phyloP scores from a whole-genome alignment of 37 sponge, comb jelly and placozoan species.

The Ianthella basta region DNA sequence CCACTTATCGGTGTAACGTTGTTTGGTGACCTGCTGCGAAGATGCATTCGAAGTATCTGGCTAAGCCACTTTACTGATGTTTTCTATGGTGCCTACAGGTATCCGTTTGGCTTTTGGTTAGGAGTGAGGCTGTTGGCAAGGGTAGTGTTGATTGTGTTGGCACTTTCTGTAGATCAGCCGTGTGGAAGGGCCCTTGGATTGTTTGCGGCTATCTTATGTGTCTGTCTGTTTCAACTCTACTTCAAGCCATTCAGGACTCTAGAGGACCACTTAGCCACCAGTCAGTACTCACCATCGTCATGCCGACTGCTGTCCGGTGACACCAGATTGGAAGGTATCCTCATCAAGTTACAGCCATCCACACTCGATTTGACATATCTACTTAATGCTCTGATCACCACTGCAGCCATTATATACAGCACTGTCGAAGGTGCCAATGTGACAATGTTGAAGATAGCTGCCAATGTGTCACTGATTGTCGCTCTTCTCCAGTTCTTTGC shows the following conservation, averaged over 20 bases:
- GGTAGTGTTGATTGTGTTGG: not conserved
- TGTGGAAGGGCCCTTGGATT: not conserved
- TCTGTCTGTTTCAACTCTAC: not conserved
- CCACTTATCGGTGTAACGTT: not conserved
- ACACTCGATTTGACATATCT: not conserved
- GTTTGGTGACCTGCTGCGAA: conserved; percentile 14
- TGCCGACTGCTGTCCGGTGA: not conserved
- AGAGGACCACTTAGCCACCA: not conserved
- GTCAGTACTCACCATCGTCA: not conserved
- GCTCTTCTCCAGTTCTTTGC: no score
- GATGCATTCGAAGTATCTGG: not conserved
- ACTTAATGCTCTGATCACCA: not conserved
- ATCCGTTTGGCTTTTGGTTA: conserved; percentile 21
- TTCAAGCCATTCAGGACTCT: not conserved
- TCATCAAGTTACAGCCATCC: not conserved
- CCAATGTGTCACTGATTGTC: no score
- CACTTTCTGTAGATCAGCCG: not conserved
- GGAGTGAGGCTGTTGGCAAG: not conserved
- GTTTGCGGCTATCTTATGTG: not conserved
- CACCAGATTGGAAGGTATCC: not conserved
- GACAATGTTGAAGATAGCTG: no score
- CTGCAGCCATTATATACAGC: not conserved
- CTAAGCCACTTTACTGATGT: conserved; percentile 16
- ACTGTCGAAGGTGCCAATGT: no score
- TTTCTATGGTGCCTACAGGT: conserved; percentile 12